Evolutionary conservation across 2,888 invertebrate genomes (phyloP).

Genomic region (Ariolimax columbianus): DNA sequence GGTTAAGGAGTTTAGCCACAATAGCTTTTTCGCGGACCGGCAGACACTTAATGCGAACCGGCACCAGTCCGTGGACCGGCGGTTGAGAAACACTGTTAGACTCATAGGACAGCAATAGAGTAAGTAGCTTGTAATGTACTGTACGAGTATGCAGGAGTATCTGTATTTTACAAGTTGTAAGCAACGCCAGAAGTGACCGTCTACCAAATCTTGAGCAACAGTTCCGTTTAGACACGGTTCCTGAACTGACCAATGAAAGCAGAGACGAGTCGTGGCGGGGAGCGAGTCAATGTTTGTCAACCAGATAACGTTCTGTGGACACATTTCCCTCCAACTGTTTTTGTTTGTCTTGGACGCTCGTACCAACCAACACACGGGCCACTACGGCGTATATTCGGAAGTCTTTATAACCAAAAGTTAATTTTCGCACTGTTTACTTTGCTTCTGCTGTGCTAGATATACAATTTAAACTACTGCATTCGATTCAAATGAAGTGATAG

Average conservation of each 20-base stretch:
- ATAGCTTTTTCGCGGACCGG: too few species aligned
- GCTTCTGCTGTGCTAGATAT: not conserved
- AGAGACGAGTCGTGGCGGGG: not conserved
- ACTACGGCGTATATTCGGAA: not conserved
- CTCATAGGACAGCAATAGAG: too few species aligned
- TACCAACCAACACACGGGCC: not conserved
- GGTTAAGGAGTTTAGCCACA: too few species aligned
- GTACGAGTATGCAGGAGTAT: too few species aligned
- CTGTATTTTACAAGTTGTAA: too few species aligned
- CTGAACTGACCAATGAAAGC: conserved; percentile 11
- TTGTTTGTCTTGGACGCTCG: not conserved
- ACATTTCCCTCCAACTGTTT: not conserved
- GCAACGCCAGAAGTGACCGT: too few species aligned
- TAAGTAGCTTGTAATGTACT: too few species aligned
- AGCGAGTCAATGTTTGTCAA: not conserved
- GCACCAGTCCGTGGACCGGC: too few species aligned
- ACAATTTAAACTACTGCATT: not conserved
- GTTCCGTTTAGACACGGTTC: not conserved
- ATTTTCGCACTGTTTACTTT: not conserved
- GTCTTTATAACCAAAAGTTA: not conserved
- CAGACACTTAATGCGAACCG: too few species aligned
- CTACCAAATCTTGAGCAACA: not conserved
- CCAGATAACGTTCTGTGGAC: not conserved
- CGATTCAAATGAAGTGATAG: too few species aligned
- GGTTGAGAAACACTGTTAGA: too few species aligned